phyloP scores from a whole-genome alignment of 2,888 invertebrate species.

The Achlya flavicornis region DNA sequence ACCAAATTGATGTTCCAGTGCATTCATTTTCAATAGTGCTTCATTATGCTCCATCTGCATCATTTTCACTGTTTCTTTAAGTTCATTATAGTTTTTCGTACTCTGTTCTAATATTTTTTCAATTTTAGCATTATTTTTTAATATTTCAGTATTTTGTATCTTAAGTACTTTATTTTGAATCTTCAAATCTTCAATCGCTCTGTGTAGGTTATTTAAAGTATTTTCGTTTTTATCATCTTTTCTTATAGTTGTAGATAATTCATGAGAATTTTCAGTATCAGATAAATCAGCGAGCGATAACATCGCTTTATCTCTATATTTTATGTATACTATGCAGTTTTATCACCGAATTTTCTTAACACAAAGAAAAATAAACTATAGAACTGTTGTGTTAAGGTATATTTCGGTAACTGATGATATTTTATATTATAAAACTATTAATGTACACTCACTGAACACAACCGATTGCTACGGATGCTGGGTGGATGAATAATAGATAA shows the following conservation, averaged over 20 bases:
- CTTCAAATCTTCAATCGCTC: not conserved
- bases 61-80: not conserved
- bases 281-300: not conserved
- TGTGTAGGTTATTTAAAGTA: not conserved
- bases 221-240: not conserved
- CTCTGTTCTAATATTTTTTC: conserved; percentile 1
- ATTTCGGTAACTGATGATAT: not conserved
- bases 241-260: not conserved
- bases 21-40: not conserved
- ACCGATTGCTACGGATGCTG: not conserved
- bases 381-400: not conserved
- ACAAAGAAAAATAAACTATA: not conserved
- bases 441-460: not conserved
- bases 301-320: not conserved
- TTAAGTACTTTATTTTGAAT: not conserved
- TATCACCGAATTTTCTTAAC: not conserved
- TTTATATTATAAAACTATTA: not conserved
- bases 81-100: conserved; percentile 1
- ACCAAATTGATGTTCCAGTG: not conserved
- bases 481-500: not conserved
- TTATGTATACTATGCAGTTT: no score
- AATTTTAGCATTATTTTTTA: conserved; percentile 3
- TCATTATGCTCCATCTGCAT: conserved; percentile 1
- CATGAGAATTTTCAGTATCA: not conserved
- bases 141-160: not conserved